Conservation (phyloP, 2,888 invertebrate genomes). For the Vannuccia rotundouncinata region DNA sequence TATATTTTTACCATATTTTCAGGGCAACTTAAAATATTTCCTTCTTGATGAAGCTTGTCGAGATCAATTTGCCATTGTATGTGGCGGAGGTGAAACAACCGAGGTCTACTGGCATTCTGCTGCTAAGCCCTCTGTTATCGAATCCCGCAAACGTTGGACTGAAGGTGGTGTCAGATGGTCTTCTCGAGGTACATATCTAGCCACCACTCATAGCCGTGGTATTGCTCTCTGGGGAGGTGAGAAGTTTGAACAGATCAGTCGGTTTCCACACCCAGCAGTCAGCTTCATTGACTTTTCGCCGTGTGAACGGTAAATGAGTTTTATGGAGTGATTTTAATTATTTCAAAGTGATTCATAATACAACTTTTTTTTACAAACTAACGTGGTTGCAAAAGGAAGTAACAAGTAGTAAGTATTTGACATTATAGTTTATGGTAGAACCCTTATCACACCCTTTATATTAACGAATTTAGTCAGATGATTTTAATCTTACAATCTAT, state of each 20-base stretch:
- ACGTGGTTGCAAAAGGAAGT: too few species aligned
- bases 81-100: slow-evolving; percentile 71
- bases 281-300: slow-evolving; percentile 95
- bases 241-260: slow-evolving; percentile 79
- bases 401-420: too few species aligned
- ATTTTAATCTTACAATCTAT: too few species aligned
- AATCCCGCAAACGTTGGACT: slow-evolving; percentile 86
- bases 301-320: slow-evolving; percentile 69
- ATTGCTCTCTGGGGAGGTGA: slow-evolving; percentile 96
- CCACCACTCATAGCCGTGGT: slow-evolving; percentile 89
- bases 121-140: slow-evolving; percentile 71
- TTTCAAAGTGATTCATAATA: neutral
- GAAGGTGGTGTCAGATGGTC: slow-evolving; percentile 96
- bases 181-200: slow-evolving; percentile 86
- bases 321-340: neutral
- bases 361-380: neutral
- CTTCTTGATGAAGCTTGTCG: slow-evolving; percentile 86
- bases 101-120: slow-evolving; percentile 80
- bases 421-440: too few species aligned
- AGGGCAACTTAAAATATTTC: slow-evolving; percentile 84
- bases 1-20: too few species aligned
- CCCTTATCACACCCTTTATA: too few species aligned
- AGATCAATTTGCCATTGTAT: slow-evolving; percentile 86
- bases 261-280: slow-evolving; percentile 76
- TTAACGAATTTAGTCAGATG: too few species aligned